Evolutionary conservation across 2,113 vertebrate genomes (phyloP).

Genomic region (Gnathonemus echidnorhynchus): DNA sequence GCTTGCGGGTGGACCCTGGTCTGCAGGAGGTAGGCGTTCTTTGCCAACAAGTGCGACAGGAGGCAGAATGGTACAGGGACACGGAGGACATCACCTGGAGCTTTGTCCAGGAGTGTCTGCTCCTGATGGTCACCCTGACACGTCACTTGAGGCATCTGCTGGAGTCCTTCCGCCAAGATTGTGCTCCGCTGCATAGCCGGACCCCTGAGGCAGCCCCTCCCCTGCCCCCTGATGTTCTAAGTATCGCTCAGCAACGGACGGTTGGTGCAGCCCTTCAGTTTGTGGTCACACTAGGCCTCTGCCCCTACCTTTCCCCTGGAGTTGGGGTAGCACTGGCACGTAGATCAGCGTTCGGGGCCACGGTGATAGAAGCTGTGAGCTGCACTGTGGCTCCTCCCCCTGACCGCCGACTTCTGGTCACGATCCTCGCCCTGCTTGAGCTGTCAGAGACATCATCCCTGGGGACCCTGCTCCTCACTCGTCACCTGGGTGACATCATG

Average conservation of each 20-base stretch:
- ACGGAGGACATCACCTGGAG: conserved; percentile 62
- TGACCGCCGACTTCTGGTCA: conserved; percentile 51
- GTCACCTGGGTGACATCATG: conserved; percentile 77
- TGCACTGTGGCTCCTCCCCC: neutral
- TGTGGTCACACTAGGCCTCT: conserved; percentile 72
- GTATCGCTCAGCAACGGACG: conserved; percentile 69
- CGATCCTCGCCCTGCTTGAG: conserved; percentile 55
- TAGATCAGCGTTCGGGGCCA: conserved; percentile 65
- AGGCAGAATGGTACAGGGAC: conserved; percentile 43
- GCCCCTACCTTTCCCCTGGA: conserved; percentile 70
- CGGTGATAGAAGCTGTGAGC: conserved; percentile 53
- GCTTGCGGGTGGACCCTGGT: conserved; percentile 47
- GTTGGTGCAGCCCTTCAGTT: conserved; percentile 69
- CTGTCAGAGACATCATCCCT: conserved; percentile 58
- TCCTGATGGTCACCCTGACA: conserved; percentile 66
- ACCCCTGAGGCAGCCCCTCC: conserved; percentile 65
- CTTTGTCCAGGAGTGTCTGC: conserved; percentile 66
- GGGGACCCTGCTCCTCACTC: conserved; percentile 66
- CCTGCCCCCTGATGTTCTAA: conserved; percentile 77
- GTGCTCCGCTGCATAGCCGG: conserved; percentile 31
- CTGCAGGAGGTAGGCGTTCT: conserved; percentile 48
- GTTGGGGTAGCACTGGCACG: conserved; percentile 64
- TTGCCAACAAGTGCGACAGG: conserved; percentile 37
- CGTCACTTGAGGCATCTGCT: conserved; percentile 57
- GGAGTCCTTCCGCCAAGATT: conserved; percentile 45